These are phyloP conservation scores for Lophius americanus DNA, from an alignment of 2,797 vertebrate genomes.

Conservation along the genomic window DNA sequence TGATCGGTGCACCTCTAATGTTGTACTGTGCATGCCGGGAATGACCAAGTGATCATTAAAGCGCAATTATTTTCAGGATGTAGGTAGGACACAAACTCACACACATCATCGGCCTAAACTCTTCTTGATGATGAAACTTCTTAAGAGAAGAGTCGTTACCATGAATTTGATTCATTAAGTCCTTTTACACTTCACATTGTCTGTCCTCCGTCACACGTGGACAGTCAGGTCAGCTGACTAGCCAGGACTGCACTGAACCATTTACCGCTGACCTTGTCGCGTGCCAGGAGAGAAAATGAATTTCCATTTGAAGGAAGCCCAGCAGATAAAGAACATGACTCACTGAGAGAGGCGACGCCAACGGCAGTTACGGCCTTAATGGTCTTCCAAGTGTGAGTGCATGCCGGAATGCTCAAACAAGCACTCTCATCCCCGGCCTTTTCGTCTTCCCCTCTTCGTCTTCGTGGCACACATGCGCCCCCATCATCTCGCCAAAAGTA, in stretches of 20 bases:
- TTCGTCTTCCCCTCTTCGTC: slow-evolving; percentile 5
- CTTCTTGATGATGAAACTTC: not conserved
- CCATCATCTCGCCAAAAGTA: slow-evolving; percentile 54
- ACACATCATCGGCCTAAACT: slow-evolving; percentile 7
- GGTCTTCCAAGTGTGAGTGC: slow-evolving; percentile 56
- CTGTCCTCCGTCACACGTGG: slow-evolving; percentile 23
- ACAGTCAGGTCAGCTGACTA: slow-evolving; percentile 34
- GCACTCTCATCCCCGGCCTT: slow-evolving; percentile 41
- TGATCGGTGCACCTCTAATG: too few relatives aligned
- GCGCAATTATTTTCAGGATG: too few relatives aligned
- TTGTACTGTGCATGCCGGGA: too few relatives aligned
- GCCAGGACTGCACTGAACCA: slow-evolving; percentile 60
- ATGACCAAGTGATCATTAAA: too few relatives aligned
- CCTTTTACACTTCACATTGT: slow-evolving; percentile 29
- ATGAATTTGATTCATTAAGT: slow-evolving; percentile 22
- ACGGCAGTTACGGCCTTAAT: slow-evolving; percentile 53
- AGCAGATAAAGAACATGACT: slow-evolving; percentile 68
- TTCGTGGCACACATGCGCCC: slow-evolving; percentile 29
- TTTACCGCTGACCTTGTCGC: slow-evolving; percentile 68
- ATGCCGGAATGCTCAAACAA: slow-evolving; percentile 26
- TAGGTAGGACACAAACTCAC: not conserved
- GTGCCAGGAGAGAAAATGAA: slow-evolving; percentile 59
- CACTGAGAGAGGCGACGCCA: slow-evolving; percentile 42
- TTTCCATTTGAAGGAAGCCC: slow-evolving; percentile 70
- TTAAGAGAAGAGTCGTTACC: not conserved